Conservation (phyloP, 2,797 vertebrate species). For the Antrozous pallidus region DNA sequence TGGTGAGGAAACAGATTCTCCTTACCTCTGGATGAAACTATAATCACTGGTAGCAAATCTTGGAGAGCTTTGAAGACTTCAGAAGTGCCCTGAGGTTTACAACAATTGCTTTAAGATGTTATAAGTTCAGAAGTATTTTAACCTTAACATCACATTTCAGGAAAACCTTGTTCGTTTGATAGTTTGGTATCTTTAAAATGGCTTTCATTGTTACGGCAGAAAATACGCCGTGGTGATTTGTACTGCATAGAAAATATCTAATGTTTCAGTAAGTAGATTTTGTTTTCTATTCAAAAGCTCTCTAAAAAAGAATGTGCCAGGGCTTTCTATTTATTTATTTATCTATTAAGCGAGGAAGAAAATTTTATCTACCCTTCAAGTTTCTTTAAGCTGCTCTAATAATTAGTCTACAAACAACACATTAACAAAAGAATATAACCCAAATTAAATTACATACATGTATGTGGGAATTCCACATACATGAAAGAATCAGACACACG, state of each 20-base stretch:
- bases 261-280: background rate
- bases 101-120: constrained; percentile 19
- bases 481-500: too few relatives aligned
- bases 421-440: background rate
- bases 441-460: background rate
- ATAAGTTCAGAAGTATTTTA: constrained; percentile 36
- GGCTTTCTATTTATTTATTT: background rate
- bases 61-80: background rate
- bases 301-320: background rate
- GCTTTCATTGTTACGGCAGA: constrained; percentile 6
- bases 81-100: constrained; percentile 31
- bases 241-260: background rate
- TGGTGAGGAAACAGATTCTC: constrained; percentile 24
- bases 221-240: background rate
- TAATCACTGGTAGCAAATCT: constrained; percentile 27
- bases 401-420: background rate
- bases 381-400: background rate
- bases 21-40: constrained; percentile 52
- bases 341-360: background rate
- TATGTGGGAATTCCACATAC: too few relatives aligned
- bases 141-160: background rate
- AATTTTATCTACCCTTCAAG: background rate
- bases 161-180: constrained; percentile 29
- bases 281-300: background rate
- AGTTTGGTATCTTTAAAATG: constrained; percentile 34